A percentile compares a stretch with the other conserved stretches of the same genome.
Evolutionary conservation across 2,113 vertebrate genomes (phyloP).

Genomic region (Ptilonorhynchus violaceus): DNA sequence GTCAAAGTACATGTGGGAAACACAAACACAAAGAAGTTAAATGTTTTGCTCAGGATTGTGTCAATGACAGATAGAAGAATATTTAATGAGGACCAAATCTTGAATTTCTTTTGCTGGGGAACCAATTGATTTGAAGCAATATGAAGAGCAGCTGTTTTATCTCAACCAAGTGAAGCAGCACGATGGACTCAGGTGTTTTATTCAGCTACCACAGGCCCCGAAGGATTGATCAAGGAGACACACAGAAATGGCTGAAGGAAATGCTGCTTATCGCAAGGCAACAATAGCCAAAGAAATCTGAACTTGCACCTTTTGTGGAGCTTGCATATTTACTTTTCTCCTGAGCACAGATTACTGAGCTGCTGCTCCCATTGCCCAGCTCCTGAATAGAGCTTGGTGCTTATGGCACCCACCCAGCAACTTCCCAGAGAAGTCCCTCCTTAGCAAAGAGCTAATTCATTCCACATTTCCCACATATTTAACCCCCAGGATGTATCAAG

Average conservation of each 20-base stretch:
- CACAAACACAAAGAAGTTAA: neutral
- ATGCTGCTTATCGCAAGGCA: neutral
- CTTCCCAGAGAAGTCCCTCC: neutral
- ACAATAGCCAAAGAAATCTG: neutral
- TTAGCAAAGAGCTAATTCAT: neutral
- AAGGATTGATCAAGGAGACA: neutral
- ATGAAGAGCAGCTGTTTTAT: neutral
- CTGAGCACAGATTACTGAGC: neutral
- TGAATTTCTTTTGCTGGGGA: neutral
- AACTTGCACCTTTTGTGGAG: neutral
- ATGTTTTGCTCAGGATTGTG: neutral
- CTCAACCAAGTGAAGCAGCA: neutral
- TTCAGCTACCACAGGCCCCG: neutral
- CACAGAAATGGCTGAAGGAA: neutral
- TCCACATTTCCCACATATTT: neutral
- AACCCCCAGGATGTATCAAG: neutral
- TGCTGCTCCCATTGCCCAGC: neutral
- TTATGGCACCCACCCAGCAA: neutral
- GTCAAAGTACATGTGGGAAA: neutral
- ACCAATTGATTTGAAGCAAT: neutral
- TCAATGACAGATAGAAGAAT: neutral
- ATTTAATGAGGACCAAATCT: neutral
- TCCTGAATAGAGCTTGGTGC: neutral
- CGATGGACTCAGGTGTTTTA: rapidly evolving
- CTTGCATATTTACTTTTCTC: neutral